A percentile compares a stretch with the other conserved stretches of the same genome.
Conservation (phyloP, 2,113 vertebrate genomes). For the Clupea harengus region DNA sequence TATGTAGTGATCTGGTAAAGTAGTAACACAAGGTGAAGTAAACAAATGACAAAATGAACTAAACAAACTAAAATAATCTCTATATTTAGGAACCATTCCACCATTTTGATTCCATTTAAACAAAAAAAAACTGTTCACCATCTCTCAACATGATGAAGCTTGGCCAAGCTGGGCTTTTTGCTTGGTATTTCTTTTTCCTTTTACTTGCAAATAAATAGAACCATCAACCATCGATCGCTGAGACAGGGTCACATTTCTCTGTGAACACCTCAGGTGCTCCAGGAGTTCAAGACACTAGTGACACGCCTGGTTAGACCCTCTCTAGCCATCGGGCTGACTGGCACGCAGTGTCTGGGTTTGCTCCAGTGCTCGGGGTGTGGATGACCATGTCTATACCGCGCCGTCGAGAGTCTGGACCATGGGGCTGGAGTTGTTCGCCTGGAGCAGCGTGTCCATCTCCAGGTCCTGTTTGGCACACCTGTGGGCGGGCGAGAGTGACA, state of each 20-base stretch:
- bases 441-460: conserved; percentile 78
- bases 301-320: neutral
- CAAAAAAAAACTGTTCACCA: conserved; percentile 46
- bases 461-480: conserved; percentile 87
- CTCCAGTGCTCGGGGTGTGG: conserved; percentile 80
- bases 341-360: conserved; percentile 68
- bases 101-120: neutral
- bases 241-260: neutral
- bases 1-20: neutral
- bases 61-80: conserved; percentile 42
- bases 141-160: conserved; percentile 80
- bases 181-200: neutral
- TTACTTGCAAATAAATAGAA: conserved; percentile 46
- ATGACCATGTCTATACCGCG: conserved; percentile 69
- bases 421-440: conserved; percentile 85
- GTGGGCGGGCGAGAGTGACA: conserved; percentile 36
- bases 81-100: neutral
- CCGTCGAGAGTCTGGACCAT: conserved; percentile 89
- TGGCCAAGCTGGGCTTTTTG: neutral
- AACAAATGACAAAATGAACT: conserved; percentile 29
- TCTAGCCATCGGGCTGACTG: neutral
- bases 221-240: neutral
- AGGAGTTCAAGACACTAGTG: neutral
- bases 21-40: conserved; percentile 45
- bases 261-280: neutral